These are phyloP conservation scores for Delia radicum DNA, from an alignment of 1,140 invertebrate genomes.

Conservation along the genomic window DNA sequence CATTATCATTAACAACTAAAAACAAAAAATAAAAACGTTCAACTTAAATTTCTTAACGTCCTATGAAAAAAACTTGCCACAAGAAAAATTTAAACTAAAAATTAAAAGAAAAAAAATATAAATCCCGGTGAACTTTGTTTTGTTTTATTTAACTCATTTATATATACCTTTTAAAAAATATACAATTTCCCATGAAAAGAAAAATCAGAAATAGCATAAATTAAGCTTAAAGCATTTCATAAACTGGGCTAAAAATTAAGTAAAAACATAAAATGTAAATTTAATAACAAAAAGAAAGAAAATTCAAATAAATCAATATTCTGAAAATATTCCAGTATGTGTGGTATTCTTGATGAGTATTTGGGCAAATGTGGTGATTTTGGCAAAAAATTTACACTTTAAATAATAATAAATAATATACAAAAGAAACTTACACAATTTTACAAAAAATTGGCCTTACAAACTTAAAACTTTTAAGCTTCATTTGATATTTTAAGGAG, in stretches of 20 bases:
- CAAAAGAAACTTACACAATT: no score
- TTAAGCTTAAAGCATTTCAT: slow-evolving; percentile 4
- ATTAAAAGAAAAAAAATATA: neutral
- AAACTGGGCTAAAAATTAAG: slow-evolving; percentile 1
- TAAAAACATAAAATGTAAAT: slow-evolving; percentile 2
- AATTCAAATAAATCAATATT: slow-evolving; percentile 5
- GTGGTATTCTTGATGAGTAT: no score
- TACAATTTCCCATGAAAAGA: neutral
- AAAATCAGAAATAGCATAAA: slow-evolving; percentile 1
- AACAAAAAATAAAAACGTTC: neutral
- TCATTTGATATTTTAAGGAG: no score
- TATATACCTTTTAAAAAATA: neutral
- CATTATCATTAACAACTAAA: neutral
- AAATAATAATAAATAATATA: no score
- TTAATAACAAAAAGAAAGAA: neutral
- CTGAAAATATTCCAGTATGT: neutral
- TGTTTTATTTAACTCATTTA: neutral
- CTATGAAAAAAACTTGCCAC: slow-evolving; percentile 1
- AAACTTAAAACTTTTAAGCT: no score
- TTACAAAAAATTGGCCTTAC: no score
- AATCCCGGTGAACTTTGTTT: neutral
- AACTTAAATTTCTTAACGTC: slow-evolving; percentile 4
- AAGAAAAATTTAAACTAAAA: neutral
- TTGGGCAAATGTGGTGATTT: no score
- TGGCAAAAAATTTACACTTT: no score